These are phyloP conservation scores for Chelon auratus DNA, from an alignment of 2,797 vertebrate genomes.

Conservation along the genomic window DNA sequence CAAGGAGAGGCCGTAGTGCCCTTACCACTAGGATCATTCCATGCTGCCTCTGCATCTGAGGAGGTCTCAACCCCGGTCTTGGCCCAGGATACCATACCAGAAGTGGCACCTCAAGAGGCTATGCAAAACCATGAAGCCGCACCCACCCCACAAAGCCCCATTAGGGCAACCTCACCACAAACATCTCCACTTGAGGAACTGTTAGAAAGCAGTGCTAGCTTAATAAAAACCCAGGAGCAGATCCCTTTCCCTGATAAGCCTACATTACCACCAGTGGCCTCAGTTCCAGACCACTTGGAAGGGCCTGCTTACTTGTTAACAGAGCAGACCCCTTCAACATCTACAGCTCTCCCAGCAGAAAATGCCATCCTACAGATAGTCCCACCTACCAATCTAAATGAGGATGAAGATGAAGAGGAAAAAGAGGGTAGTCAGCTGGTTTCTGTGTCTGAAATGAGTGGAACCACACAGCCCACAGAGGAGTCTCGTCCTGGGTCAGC, in stretches of 20 bases:
- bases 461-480: constrained; percentile 84
- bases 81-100: constrained; percentile 14
- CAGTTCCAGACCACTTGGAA: constrained; percentile 11
- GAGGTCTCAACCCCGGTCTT: constrained; percentile 20
- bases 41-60: constrained; percentile 31
- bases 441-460: constrained; percentile 87
- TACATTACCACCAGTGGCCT: constrained; percentile 25
- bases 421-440: constrained; percentile 82
- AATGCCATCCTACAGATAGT: constrained; percentile 1
- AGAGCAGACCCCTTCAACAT: constrained; percentile 43
- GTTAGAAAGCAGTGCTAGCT: not conserved
- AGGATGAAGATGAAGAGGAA: constrained; percentile 83
- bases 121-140: constrained; percentile 16
- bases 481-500: constrained; percentile 84
- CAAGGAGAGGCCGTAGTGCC: constrained; percentile 13
- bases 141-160: constrained; percentile 24
- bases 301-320: constrained; percentile 32
- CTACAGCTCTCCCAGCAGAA: constrained; percentile 9
- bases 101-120: constrained; percentile 33
- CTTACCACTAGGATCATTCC: constrained; percentile 6
- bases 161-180: constrained; percentile 11
- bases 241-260: constrained; percentile 21
- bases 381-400: constrained; percentile 60
- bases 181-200: constrained; percentile 18
- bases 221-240: constrained; percentile 4